Evolutionary conservation across 2,113 vertebrate species (phyloP).

Genomic region (Apodemus speciosus): DNA sequence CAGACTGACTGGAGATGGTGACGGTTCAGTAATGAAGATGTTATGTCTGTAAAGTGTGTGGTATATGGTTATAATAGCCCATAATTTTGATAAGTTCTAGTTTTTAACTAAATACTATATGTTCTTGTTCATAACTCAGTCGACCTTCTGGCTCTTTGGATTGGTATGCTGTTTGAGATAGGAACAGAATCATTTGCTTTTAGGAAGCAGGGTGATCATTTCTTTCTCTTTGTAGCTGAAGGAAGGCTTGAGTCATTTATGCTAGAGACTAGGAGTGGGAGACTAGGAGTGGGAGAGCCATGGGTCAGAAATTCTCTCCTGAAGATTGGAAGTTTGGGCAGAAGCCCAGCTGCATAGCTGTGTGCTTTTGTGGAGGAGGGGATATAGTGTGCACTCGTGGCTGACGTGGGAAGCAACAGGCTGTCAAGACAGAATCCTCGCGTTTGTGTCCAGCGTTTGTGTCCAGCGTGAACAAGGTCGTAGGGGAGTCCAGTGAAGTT

Average conservation of each 20-base stretch:
- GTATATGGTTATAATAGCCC: background rate
- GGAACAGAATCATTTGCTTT: background rate
- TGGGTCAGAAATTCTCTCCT: background rate
- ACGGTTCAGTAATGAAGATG: slow-evolving; percentile 11
- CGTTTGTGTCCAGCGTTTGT: too few relatives aligned
- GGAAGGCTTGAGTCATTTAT: slow-evolving; percentile 21
- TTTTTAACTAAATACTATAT: background rate
- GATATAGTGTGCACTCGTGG: background rate
- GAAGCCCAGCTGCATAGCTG: background rate
- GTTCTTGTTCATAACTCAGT: background rate
- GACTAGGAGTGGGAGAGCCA: background rate
- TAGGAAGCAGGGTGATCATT: slow-evolving; percentile 3
- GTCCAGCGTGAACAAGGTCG: background rate
- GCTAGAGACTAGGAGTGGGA: too few relatives aligned
- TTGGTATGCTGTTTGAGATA: slow-evolving; percentile 30
- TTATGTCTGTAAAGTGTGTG: background rate
- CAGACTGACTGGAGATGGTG: background rate
- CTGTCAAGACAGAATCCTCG: background rate
- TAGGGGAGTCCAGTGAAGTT: background rate
- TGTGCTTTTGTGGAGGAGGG: slow-evolving; percentile 31
- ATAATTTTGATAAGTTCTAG: background rate
- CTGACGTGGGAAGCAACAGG: background rate
- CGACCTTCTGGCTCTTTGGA: background rate
- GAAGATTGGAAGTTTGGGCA: background rate
- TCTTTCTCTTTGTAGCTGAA: slow-evolving; percentile 19